Conservation (phyloP, 2,888 invertebrate genomes). For the Clusia tigrina region DNA sequence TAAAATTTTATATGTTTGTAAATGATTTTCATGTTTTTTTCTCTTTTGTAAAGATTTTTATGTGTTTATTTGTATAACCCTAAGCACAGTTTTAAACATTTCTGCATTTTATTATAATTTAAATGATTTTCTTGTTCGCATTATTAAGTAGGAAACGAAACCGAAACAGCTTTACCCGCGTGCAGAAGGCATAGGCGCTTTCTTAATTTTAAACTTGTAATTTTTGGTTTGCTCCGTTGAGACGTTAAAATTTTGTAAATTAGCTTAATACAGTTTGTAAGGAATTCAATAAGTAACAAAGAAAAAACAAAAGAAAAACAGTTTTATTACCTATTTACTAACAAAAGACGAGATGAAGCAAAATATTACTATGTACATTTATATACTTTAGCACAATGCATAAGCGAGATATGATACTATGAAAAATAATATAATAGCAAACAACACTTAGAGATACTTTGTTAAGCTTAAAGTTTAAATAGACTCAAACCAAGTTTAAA, state of each 20-base stretch:
- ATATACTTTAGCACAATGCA: slow-evolving; percentile 1
- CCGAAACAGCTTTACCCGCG: slow-evolving; percentile 10
- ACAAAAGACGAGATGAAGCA: not conserved
- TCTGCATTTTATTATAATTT: not conserved
- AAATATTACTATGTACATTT: slow-evolving; percentile 4
- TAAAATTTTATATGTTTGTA: slow-evolving; percentile 53
- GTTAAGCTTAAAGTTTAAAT: not conserved
- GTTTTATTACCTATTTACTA: slow-evolving; percentile 32
- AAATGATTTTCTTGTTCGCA: not conserved
- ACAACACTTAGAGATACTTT: not conserved
- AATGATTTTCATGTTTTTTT: slow-evolving; percentile 34
- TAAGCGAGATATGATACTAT: not conserved
- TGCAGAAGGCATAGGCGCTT: not conserved
- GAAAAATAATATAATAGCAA: not conserved
- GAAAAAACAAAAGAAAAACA: slow-evolving; percentile 21
- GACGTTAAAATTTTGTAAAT: slow-evolving; percentile 40
- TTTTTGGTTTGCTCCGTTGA: not conserved
- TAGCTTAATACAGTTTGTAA: slow-evolving; percentile 23
- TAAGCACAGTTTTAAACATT: not conserved
- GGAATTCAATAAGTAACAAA: slow-evolving; percentile 11
- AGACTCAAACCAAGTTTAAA: not conserved
- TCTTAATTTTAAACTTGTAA: not conserved
- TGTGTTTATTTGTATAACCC: not conserved
- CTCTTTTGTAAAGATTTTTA: not conserved
- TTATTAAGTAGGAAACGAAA: slow-evolving; percentile 7